These are phyloP conservation scores for Drosophila imparisetae DNA, from an alignment of 2,888 invertebrate genomes.

Conservation along the genomic window DNA sequence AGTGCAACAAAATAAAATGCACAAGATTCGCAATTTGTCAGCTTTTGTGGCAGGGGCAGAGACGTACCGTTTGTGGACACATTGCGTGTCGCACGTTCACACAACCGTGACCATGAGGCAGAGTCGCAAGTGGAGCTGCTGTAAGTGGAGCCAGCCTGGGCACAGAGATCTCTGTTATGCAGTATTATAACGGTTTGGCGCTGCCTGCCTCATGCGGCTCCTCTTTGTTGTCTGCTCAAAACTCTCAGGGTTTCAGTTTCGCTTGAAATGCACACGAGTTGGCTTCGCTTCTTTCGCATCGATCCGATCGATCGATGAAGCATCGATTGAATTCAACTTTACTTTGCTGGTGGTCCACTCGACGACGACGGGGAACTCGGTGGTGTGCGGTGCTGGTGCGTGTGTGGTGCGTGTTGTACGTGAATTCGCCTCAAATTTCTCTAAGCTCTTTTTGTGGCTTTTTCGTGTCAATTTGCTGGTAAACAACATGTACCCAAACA, in stretches of 20 bases:
- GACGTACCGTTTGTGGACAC: slow-evolving; percentile 3
- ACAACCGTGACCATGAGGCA: slow-evolving; percentile 49
- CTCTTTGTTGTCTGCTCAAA: slow-evolving; percentile 41
- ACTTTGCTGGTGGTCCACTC: slow-evolving; percentile 51
- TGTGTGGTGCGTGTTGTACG: slow-evolving; percentile 24
- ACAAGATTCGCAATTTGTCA: slow-evolving; percentile 18
- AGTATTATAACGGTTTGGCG: slow-evolving; percentile 25
- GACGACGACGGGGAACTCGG: neutral
- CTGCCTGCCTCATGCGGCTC: slow-evolving; percentile 22
- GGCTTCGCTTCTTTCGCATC: slow-evolving; percentile 1
- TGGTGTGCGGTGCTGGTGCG: slow-evolving; percentile 6
- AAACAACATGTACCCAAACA: slow-evolving; percentile 62
- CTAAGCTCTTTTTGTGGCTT: slow-evolving; percentile 55
- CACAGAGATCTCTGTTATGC: slow-evolving; percentile 10
- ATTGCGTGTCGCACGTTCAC: slow-evolving; percentile 63
- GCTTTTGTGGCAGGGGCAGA: slow-evolving; percentile 22
- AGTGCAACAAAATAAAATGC: slow-evolving; percentile 8
- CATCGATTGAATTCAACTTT: slow-evolving; percentile 15
- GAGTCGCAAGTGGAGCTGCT: neutral
- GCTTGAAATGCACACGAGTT: slow-evolving; percentile 59
- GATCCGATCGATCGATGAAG: slow-evolving; percentile 9
- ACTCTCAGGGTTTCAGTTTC: slow-evolving; percentile 66
- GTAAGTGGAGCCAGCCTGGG: slow-evolving; percentile 1
- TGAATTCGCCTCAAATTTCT: slow-evolving; percentile 66
- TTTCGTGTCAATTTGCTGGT: slow-evolving; percentile 72